Conservation (phyloP, 2,888 invertebrate species). For the Nematopogon swammerdamellus region DNA sequence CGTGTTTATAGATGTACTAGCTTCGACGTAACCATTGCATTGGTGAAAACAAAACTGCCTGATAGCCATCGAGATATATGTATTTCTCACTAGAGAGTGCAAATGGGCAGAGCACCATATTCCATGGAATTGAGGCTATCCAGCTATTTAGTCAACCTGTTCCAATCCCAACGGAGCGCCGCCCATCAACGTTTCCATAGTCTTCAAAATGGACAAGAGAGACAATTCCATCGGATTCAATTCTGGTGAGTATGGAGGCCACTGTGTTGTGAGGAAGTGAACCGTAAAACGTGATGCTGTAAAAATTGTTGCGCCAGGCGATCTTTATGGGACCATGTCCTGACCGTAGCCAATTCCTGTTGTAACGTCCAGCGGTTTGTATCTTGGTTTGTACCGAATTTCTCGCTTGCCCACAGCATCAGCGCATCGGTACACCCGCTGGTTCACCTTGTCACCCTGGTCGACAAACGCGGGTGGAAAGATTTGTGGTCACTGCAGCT, state of each 20-base stretch:
- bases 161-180: constrained; percentile 1
- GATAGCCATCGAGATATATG: too few relatives aligned
- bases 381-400: constrained; percentile 1
- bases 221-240: constrained; percentile 5
- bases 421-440: not conserved
- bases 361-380: constrained; percentile 2
- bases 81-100: too few relatives aligned
- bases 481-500: constrained; percentile 3
- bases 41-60: too few relatives aligned
- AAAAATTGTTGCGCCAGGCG: not conserved
- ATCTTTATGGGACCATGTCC: constrained; percentile 3
- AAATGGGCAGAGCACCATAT: too few relatives aligned
- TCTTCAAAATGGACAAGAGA: constrained; percentile 6
- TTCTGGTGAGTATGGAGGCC: constrained; percentile 5
- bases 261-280: not conserved
- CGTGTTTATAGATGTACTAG: too few relatives aligned
- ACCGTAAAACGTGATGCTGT: not conserved
- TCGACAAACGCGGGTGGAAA: constrained; percentile 23
- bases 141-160: too few relatives aligned
- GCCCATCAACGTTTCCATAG: constrained; percentile 2
- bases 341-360: constrained; percentile 6
- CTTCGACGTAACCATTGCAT: too few relatives aligned
- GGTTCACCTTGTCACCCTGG: constrained; percentile 3
- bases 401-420: not conserved
- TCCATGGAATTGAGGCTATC: too few relatives aligned